phyloP scores from a whole-genome alignment of 1,140 invertebrate species.

The Riptortus pedestris region DNA sequence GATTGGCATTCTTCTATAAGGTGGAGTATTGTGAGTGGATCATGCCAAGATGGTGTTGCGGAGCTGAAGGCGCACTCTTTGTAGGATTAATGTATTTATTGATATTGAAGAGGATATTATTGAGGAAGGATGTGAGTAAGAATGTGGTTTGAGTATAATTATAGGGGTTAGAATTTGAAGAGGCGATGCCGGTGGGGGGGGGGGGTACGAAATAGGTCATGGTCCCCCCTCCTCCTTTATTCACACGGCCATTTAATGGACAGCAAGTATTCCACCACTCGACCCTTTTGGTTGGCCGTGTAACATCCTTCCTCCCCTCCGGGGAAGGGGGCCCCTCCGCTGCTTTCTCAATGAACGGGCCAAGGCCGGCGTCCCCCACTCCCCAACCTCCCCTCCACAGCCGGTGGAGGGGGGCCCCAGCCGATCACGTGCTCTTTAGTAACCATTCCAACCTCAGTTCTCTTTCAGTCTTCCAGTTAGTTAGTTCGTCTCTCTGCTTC shows the following conservation, averaged over 20 bases:
- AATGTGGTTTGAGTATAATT: too few relatives aligned
- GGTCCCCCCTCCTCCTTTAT: slow-evolving; percentile 4
- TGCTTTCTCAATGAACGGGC: background rate
- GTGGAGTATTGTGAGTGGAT: too few relatives aligned
- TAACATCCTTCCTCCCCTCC: slow-evolving; percentile 5
- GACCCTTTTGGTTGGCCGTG: background rate
- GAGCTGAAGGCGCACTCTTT: too few relatives aligned
- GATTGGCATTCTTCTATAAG: too few relatives aligned
- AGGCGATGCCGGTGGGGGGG: too few relatives aligned
- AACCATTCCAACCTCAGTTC: background rate
- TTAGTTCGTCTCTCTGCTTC: background rate
- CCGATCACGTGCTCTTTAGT: slow-evolving; percentile 7
- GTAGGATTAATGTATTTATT: too few relatives aligned
- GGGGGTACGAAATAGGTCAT: slow-evolving; percentile 8
- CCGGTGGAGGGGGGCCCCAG: too few relatives aligned
- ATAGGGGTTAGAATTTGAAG: too few relatives aligned
- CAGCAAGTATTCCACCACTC: slow-evolving; percentile 1
- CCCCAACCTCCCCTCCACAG: background rate
- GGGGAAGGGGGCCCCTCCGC: background rate
- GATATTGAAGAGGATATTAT: too few relatives aligned
- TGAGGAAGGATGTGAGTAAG: too few relatives aligned
- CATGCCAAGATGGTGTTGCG: too few relatives aligned
- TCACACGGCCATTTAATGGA: slow-evolving; percentile 9
- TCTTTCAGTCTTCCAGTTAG: background rate
- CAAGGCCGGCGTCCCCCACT: slow-evolving; percentile 1